phyloP scores from a whole-genome alignment of 2,113 vertebrate genomes.

The Emydura subglobosa region DNA sequence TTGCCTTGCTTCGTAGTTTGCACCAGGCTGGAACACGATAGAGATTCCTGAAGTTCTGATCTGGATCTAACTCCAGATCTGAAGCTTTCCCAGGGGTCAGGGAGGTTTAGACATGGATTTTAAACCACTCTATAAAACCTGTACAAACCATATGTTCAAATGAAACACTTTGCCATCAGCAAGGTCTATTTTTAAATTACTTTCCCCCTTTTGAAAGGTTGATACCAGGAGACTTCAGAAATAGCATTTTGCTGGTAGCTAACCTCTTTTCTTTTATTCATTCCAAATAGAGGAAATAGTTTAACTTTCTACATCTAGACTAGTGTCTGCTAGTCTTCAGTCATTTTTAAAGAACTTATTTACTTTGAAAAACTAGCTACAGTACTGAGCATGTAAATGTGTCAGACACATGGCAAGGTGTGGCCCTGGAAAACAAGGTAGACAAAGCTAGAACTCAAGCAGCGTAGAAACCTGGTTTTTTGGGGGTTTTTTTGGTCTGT shows the following conservation, averaged over 20 bases:
- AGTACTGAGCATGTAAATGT: neutral
- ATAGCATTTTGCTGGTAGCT: neutral
- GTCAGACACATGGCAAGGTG: neutral
- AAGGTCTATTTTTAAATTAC: neutral
- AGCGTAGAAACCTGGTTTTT: neutral
- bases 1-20: neutral
- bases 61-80: neutral
- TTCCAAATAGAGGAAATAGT: neutral
- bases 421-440: neutral
- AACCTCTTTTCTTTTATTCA: neutral
- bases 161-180: neutral
- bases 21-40: neutral
- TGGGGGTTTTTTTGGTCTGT: neutral
- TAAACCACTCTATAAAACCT: neutral
- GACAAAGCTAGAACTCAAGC: neutral
- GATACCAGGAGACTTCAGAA: neutral
- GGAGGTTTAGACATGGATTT: neutral
- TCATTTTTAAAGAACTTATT: neutral
- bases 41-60: neutral
- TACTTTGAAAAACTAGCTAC: neutral
- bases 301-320: neutral
- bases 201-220: neutral
- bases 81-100: neutral
- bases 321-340: neutral
- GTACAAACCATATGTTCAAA: neutral